Conservation (phyloP, 1,140 invertebrate genomes). For the Asbolus verrucosus region DNA sequence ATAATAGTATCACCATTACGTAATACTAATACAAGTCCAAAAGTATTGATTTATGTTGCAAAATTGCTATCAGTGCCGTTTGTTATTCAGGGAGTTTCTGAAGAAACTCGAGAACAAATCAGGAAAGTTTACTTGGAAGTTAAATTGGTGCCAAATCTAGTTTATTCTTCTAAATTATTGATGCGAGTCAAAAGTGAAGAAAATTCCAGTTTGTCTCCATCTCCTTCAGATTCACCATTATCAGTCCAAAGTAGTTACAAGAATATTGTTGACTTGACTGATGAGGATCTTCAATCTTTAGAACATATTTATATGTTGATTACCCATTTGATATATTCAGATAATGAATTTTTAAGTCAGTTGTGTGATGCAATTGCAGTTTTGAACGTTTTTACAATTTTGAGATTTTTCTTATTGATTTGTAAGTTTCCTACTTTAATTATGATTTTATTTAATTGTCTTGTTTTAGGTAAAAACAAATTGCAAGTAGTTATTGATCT, state of each 20-base stretch:
- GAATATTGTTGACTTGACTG: constrained; percentile 66
- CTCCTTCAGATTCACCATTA: background rate
- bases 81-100: constrained; percentile 68
- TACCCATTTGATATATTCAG: constrained; percentile 77
- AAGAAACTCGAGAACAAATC: constrained; percentile 71
- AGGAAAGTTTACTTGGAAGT: constrained; percentile 79
- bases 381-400: constrained; percentile 70
- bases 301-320: constrained; percentile 77
- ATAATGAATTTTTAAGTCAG: constrained; percentile 78
- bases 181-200: constrained; percentile 64
- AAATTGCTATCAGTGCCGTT: constrained; percentile 79
- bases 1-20: constrained; percentile 76
- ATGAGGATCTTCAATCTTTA: constrained; percentile 74
- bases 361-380: constrained; percentile 82
- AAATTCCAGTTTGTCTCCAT: constrained; percentile 33
- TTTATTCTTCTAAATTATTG: constrained; percentile 78
- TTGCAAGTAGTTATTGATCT: constrained; percentile 74
- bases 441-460: background rate
- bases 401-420: constrained; percentile 67
- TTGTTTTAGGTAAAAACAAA: constrained; percentile 69
- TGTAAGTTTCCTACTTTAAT: constrained; percentile 55
- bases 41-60: constrained; percentile 77
- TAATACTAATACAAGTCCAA: constrained; percentile 72
- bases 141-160: constrained; percentile 81
- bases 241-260: constrained; percentile 56